Conservation (phyloP, 2,113 vertebrate species). For the Mesoclemmys tuberculata region DNA sequence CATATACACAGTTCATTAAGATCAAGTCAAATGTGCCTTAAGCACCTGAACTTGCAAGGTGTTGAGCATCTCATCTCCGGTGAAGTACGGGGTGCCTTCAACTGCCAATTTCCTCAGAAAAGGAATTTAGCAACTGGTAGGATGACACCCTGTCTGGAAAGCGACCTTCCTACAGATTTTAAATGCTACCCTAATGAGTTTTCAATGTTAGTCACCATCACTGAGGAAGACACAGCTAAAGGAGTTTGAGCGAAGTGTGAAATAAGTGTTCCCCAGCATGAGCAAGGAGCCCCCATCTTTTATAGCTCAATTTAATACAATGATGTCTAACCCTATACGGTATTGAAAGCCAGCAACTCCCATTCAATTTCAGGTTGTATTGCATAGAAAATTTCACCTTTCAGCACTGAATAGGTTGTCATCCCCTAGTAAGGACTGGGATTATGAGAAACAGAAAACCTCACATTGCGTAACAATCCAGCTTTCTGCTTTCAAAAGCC, state of each 20-base stretch:
- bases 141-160: background rate
- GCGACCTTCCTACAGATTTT: background rate
- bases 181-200: background rate
- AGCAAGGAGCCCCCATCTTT: background rate
- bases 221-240: background rate
- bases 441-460: background rate
- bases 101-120: background rate
- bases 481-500: background rate
- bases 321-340: background rate
- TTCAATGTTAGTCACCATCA: background rate
- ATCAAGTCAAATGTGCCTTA: background rate
- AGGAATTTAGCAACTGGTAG: background rate
- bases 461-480: background rate
- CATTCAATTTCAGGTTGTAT: background rate
- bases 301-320: background rate
- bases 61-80: background rate
- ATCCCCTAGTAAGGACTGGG: background rate
- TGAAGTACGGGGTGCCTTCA: background rate
- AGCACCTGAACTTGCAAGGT: background rate
- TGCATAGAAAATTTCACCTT: background rate
- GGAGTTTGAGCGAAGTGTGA: background rate
- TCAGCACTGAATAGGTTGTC: background rate
- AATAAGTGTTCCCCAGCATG: background rate
- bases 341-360: background rate
- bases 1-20: background rate